phyloP scores from a whole-genome alignment of 2,113 vertebrate genomes.

The Megaleporinus macrocephalus region DNA sequence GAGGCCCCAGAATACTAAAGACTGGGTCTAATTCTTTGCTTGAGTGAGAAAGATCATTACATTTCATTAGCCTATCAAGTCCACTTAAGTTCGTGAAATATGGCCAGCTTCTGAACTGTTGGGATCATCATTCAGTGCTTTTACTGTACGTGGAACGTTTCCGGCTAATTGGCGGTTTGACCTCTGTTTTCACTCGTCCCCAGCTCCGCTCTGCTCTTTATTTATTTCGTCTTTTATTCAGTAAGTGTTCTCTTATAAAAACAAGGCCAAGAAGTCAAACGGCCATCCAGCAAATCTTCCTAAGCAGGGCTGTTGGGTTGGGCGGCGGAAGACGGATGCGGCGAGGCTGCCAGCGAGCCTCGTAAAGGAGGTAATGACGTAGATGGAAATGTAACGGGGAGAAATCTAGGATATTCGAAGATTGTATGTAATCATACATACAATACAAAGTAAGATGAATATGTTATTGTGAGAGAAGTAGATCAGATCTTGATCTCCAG shows the following conservation, averaged over 20 bases:
- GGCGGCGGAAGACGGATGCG: too few relatives aligned
- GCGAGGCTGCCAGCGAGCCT: too few relatives aligned
- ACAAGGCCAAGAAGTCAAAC: neutral
- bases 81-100: slow-evolving; percentile 56
- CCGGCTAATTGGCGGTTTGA: slow-evolving; percentile 43
- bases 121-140: slow-evolving; percentile 38
- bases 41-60: slow-evolving; percentile 57
- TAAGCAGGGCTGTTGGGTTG: neutral
- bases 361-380: too few relatives aligned
- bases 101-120: slow-evolving; percentile 49
- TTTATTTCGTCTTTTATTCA: neutral
- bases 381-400: too few relatives aligned
- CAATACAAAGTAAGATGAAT: too few relatives aligned
- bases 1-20: slow-evolving; percentile 37
- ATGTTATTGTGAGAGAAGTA: too few relatives aligned
- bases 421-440: too few relatives aligned
- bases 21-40: slow-evolving; percentile 47
- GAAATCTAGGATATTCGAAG: too few relatives aligned
- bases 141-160: slow-evolving; percentile 36
- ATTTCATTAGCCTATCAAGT: slow-evolving; percentile 60
- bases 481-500: too few relatives aligned
- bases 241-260: neutral
- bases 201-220: neutral
- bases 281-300: neutral
- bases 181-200: slow-evolving; percentile 9